Evolutionary conservation across 2,797 vertebrate genomes (phyloP), one percentile per base, ranked within the genome.

Genomic region (Chrysocyon brachyurus): DNA sequence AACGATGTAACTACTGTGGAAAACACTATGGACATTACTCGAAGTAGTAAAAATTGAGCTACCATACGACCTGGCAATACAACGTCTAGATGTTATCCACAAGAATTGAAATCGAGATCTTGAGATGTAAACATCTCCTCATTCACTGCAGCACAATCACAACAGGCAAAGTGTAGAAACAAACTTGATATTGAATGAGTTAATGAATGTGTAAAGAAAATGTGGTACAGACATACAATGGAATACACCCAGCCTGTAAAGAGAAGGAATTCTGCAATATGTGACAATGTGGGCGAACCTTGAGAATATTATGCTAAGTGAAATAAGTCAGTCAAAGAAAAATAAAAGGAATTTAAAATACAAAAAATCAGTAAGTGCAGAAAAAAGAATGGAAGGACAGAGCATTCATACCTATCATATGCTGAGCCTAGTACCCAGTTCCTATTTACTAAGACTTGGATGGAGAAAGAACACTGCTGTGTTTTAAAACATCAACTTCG

Each of bases 361-460:
- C 21, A 75, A 68, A 46, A 24, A 81, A 46, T 77, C 1, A 33
- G 9, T 46, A 61, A 12, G 6, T 8, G 3, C 3, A 68, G 26
- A 52, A 54, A 24, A n/a, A 28, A 0, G 7, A 70, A 75, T 21
- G 24, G 26, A 6, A 63, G 26, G 14, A 31, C 11, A 4, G 14
- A 59, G 1, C 4, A 36, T 19, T 22, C 15, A 8, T 17, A 16
- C 14, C 31, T n/a, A 15, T 0, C 1, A 1, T 22, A 3, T 36
- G 3, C 75, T 0, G 12, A 94, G 33, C 21, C 6, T 49, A 56
- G 17, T 11, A 3, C 2, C 66, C 3, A 16, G 0, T 36, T 46
- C 66, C 82, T 73, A 1, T 40, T 64, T 78, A 28, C 33, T 12
- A 57, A 77, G 12, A 16, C 22, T 26, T 17, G 5, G n/a, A 24